These are phyloP conservation scores for Tetramorium alpestre DNA, from an alignment of 1,140 invertebrate species.

Conservation along the genomic window DNA sequence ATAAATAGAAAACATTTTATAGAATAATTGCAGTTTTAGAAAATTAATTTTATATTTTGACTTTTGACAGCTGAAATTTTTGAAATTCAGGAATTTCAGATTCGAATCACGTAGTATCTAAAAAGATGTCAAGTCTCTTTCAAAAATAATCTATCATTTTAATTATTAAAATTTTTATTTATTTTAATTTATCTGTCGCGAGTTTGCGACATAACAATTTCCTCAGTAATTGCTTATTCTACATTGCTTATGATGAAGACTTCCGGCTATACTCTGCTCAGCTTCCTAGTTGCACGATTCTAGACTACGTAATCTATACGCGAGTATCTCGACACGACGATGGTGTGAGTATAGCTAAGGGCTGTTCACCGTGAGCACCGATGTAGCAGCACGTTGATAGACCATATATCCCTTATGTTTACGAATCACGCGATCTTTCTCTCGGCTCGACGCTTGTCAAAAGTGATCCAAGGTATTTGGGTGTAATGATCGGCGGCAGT, in stretches of 20 bases:
- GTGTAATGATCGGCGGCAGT: constrained; percentile 61
- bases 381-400: constrained; percentile 39
- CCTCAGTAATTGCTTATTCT: neutral
- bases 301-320: constrained; percentile 39
- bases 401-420: constrained; percentile 64
- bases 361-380: constrained; percentile 31
- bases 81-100: neutral
- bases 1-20: neutral
- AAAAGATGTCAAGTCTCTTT: neutral
- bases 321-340: constrained; percentile 43
- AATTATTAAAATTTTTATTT: too few species aligned
- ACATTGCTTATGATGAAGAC: constrained; percentile 23
- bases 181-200: neutral
- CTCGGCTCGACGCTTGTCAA: constrained; percentile 41
- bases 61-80: neutral
- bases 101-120: neutral
- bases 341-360: constrained; percentile 16
- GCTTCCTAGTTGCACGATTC: constrained; percentile 46
- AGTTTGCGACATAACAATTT: neutral
- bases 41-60: neutral
- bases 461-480: constrained; percentile 56
- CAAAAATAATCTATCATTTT: neutral
- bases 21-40: neutral
- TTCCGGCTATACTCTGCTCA: constrained; percentile 37
- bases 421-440: constrained; percentile 71